phyloP scores from a whole-genome alignment of 2,797 vertebrate species.

The Hippopotamyrus pictus region DNA sequence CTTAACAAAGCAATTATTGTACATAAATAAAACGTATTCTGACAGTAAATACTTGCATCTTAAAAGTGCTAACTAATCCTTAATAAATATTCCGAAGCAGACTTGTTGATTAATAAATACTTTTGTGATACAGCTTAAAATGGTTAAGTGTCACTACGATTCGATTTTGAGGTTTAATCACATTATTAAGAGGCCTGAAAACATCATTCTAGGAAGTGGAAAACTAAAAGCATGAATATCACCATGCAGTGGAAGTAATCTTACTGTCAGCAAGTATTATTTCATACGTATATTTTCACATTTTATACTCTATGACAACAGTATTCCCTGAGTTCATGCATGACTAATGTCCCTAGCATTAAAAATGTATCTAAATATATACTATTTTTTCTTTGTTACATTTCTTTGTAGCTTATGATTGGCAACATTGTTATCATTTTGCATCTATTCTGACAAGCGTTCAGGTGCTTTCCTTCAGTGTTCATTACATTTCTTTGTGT shows the following conservation, averaged over 20 bases:
- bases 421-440: conserved; percentile 55
- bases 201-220: not conserved
- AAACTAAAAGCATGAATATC: not conserved
- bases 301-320: not conserved
- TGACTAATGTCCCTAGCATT: not conserved
- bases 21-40: conserved; percentile 24
- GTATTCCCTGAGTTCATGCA: not conserved
- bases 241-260: not conserved
- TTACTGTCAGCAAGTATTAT: not conserved
- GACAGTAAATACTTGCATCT: conserved; percentile 24
- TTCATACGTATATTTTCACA: not conserved
- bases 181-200: not conserved
- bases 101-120: not conserved
- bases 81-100: not conserved
- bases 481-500: not conserved
- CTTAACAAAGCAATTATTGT: conserved; percentile 35
- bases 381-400: conserved; percentile 23
- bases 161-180: not conserved
- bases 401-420: conserved; percentile 60
- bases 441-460: conserved; percentile 56
- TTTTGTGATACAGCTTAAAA: not conserved
- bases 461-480: not conserved
- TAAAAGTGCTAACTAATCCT: conserved; percentile 9
- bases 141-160: not conserved
- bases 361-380: not conserved